These are phyloP conservation scores for Osmoderma eremita DNA, from an alignment of 2,888 invertebrate species.

Conservation along the genomic window DNA sequence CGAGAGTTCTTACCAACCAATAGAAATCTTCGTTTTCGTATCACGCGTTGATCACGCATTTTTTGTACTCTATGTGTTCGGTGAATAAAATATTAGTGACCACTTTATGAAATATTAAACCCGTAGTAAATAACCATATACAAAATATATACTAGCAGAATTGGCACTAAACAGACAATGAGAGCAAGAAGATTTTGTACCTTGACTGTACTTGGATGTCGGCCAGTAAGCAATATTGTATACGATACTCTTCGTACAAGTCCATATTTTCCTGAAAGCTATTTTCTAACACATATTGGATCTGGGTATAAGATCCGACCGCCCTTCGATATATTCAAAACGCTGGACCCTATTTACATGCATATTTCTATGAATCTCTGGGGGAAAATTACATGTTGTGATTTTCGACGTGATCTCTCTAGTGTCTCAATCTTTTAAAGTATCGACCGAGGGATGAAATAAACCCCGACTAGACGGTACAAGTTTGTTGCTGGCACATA, in stretches of 20 bases:
- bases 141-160: not conserved
- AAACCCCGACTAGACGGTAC: not conserved
- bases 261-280: conserved; percentile 63
- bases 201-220: conserved; percentile 40
- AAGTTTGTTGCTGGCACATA: too few relatives aligned
- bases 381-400: conserved; percentile 48
- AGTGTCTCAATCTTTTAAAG: conserved; percentile 27
- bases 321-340: conserved; percentile 56
- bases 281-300: conserved; percentile 63
- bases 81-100: too few relatives aligned
- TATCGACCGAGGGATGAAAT: conserved; percentile 10
- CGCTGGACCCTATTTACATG: conserved; percentile 52
- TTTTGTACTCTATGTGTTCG: too few relatives aligned
- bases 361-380: conserved; percentile 49
- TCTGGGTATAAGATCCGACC: conserved; percentile 52
- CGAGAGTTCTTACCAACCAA: too few relatives aligned
- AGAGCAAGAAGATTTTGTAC: conserved; percentile 22
- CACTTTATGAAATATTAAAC: too few relatives aligned
- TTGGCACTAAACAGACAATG: not conserved
- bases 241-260: conserved; percentile 58
- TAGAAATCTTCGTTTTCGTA: too few relatives aligned
- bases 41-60: too few relatives aligned
- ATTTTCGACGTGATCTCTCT: conserved; percentile 46
- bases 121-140: not conserved
- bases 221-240: conserved; percentile 60